phyloP scores from a whole-genome alignment of 2,797 vertebrate species.

The Rhinella marina region DNA sequence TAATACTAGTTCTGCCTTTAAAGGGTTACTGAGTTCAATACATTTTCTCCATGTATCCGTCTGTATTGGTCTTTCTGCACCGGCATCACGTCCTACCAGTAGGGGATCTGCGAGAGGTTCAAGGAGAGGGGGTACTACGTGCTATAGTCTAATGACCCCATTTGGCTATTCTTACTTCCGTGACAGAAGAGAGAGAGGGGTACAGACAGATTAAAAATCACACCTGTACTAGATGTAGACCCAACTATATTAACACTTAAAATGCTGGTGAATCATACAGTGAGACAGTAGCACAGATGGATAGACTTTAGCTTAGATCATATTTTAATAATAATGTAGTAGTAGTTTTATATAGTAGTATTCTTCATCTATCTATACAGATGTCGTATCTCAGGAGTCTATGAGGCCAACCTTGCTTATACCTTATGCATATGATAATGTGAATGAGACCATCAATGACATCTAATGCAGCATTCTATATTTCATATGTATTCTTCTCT shows the following conservation, averaged over 20 bases:
- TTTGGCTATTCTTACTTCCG: background rate
- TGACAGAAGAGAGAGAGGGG: background rate
- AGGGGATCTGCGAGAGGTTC: slow-evolving; percentile 16
- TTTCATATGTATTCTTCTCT: too few species aligned
- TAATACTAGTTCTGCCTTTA: background rate
- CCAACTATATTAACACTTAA: background rate
- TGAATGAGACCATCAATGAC: too few species aligned
- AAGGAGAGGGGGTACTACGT: slow-evolving; percentile 2
- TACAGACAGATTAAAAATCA: background rate
- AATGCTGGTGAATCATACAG: background rate
- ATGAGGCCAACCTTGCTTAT: too few species aligned
- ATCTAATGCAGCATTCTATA: too few species aligned
- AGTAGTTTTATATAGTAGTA: background rate
- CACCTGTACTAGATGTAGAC: background rate
- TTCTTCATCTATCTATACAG: background rate
- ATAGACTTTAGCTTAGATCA: background rate
- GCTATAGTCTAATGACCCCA: slow-evolving; percentile 44
- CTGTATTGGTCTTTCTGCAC: slow-evolving; percentile 31
- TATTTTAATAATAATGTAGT: too few species aligned
- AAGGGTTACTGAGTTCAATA: slow-evolving; percentile 25
- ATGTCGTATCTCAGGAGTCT: too few species aligned
- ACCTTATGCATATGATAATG: too few species aligned
- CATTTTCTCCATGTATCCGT: background rate
- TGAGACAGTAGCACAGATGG: background rate
- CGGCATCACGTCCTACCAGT: slow-evolving; percentile 20